These are phyloP conservation scores for Sylvilagus floridanus DNA, from an alignment of 2,797 vertebrate species.

Conservation along the genomic window DNA sequence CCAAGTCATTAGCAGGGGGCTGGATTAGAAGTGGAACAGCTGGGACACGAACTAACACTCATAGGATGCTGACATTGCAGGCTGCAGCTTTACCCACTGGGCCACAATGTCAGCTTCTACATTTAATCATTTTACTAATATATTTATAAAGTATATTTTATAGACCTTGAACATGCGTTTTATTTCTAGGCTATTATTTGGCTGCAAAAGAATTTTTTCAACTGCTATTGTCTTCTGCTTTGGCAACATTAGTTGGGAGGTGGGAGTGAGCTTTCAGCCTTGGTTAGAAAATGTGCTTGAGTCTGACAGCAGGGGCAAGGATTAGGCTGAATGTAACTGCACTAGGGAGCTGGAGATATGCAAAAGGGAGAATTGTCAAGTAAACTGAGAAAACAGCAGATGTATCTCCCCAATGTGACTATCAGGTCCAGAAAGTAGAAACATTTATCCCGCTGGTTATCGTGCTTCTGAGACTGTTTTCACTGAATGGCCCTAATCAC, in stretches of 20 bases:
- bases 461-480: not conserved
- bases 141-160: not conserved
- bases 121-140: not conserved
- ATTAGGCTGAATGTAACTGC: not conserved
- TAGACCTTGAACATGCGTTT: not conserved
- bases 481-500: no score
- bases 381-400: not conserved
- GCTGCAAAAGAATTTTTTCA: not conserved
- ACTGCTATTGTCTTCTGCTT: not conserved
- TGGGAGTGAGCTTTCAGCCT: not conserved
- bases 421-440: not conserved
- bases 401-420: not conserved
- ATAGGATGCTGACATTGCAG: no score
- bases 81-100: no score
- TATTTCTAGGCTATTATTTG: not conserved
- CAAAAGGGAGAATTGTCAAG: not conserved
- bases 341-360: not conserved
- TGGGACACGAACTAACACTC: no score
- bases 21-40: no score
- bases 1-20: no score
- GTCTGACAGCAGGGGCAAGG: not conserved
- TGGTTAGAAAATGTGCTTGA: not conserved
- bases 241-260: not conserved
- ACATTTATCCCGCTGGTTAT: not conserved
- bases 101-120: not conserved